Evolutionary conservation across 2,113 vertebrate species (phyloP).

Genomic region (Daphoenositta chrysoptera): DNA sequence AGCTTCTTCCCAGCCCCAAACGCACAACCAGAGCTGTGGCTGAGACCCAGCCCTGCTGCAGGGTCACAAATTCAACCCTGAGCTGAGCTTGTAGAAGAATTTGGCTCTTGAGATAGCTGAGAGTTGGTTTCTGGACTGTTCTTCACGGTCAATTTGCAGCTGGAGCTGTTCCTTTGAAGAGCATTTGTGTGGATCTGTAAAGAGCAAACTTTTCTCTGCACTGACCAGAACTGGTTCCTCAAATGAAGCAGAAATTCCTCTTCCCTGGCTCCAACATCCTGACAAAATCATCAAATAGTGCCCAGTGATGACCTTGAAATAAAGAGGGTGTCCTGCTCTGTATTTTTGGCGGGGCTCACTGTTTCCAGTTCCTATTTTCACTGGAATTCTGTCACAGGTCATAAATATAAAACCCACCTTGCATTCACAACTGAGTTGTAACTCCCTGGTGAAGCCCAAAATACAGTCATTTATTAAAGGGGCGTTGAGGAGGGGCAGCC

Average conservation of each 20-base stretch:
- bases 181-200: not conserved
- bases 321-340: not conserved
- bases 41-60: not conserved
- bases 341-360: not conserved
- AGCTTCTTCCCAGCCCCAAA: not conserved
- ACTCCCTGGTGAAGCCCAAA: not conserved
- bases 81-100: not conserved
- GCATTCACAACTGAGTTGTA: not conserved
- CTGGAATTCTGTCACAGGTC: not conserved
- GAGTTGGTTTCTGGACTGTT: not conserved
- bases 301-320: not conserved
- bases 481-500: not conserved
- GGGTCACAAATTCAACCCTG: not conserved
- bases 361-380: not conserved
- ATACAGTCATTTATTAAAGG: not conserved
- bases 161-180: not conserved
- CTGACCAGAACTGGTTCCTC: not conserved
- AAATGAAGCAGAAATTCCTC: not conserved
- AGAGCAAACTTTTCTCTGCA: not conserved
- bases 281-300: not conserved
- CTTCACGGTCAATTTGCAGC: not conserved
- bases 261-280: not conserved
- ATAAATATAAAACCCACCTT: not conserved
- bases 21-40: fast-evolving
- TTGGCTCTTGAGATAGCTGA: not conserved